Conservation (phyloP, 2,797 vertebrate genomes). For the Sarcophilus harrisii region DNA sequence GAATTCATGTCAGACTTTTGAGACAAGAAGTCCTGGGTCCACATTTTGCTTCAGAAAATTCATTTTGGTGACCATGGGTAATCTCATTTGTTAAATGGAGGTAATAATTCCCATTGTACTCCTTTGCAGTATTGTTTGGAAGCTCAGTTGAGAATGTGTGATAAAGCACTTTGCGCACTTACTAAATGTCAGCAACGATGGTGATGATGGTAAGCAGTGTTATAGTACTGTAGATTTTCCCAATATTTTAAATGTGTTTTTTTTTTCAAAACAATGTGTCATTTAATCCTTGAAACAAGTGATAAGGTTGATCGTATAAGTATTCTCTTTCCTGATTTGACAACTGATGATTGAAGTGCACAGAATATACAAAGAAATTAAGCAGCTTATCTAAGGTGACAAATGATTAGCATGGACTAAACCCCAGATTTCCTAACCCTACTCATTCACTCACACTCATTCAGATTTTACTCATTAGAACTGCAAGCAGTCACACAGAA, state of each 20-base stretch:
- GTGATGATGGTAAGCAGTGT: neutral
- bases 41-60: neutral
- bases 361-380: neutral
- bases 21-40: neutral
- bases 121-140: neutral
- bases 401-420: neutral
- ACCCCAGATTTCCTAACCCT: neutral
- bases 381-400: neutral
- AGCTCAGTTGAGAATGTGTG: neutral
- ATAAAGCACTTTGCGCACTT: neutral
- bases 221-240: neutral
- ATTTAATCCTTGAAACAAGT: neutral
- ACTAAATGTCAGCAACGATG: neutral
- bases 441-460: neutral
- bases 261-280: neutral
- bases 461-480: constrained; percentile 24
- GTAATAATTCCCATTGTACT: neutral
- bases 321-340: neutral
- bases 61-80: neutral
- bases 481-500: neutral
- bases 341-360: neutral
- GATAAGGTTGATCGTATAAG: neutral
- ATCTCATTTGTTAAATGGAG: neutral
- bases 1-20: neutral
- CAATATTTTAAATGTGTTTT: neutral